These are phyloP conservation scores for Enteromius mattozi DNA, from an alignment of 2,797 vertebrate species.

Conservation along the genomic window DNA sequence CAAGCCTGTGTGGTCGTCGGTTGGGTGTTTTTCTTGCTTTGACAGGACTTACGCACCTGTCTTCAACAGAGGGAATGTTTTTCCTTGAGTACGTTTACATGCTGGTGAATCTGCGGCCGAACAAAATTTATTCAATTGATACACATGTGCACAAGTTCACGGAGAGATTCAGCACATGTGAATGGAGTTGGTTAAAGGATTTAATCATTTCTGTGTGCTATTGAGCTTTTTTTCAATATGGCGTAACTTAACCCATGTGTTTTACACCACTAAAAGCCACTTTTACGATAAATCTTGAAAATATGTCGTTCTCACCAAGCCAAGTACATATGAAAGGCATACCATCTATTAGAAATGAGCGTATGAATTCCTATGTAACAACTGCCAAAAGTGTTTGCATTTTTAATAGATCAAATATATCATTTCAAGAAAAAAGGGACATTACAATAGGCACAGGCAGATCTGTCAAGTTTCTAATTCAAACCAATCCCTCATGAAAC, in stretches of 20 bases:
- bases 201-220: conserved; percentile 35
- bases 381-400: conserved; percentile 53
- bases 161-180: conserved; percentile 19
- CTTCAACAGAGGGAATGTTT: conserved; percentile 65
- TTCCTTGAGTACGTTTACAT: conserved; percentile 42
- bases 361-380: conserved; percentile 55
- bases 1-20: conserved; percentile 60
- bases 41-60: conserved; percentile 70
- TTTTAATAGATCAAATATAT: conserved; percentile 59
- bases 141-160: not conserved
- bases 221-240: conserved; percentile 36
- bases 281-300: conserved; percentile 66
- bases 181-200: conserved; percentile 31
- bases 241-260: conserved; percentile 66
- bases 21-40: conserved; percentile 69
- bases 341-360: conserved; percentile 58
- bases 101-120: conserved; percentile 42
- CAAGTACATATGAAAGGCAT: conserved; percentile 69
- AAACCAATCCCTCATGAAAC: conserved; percentile 59
- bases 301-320: conserved; percentile 61
- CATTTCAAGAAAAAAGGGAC: conserved; percentile 47
- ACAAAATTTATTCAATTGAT: conserved; percentile 27
- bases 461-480: conserved; percentile 62
- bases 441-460: conserved; percentile 58
- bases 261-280: conserved; percentile 61